These are phyloP conservation scores for Erebia ligea DNA, from an alignment of 2,888 invertebrate genomes.

Conservation along the genomic window DNA sequence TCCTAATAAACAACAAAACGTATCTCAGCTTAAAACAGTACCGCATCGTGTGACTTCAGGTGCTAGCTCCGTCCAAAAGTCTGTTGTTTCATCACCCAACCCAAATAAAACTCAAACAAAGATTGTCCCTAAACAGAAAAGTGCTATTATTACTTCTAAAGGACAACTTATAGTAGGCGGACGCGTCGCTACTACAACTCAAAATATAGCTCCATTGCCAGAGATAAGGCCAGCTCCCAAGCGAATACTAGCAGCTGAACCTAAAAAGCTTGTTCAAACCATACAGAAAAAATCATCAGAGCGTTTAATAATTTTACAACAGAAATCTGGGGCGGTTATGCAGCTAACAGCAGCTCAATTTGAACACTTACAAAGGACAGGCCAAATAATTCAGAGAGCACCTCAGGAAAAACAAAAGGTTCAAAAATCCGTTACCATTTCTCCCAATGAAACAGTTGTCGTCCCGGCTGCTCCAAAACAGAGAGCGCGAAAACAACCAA, in stretches of 20 bases:
- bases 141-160: slow-evolving; percentile 82
- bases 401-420: slow-evolving; percentile 63
- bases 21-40: slow-evolving; percentile 68
- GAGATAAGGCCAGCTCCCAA: slow-evolving; percentile 68
- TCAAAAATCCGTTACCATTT: slow-evolving; percentile 62
- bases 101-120: slow-evolving; percentile 61
- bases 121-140: slow-evolving; percentile 72
- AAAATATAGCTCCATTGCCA: slow-evolving; percentile 76
- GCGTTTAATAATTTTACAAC: slow-evolving; percentile 72
- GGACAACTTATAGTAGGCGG: slow-evolving; percentile 80
- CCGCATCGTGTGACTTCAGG: slow-evolving; percentile 64
- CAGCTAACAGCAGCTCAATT: slow-evolving; percentile 79
- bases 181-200: slow-evolving; percentile 69
- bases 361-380: slow-evolving; percentile 75
- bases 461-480: slow-evolving; percentile 56
- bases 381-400: slow-evolving; percentile 72
- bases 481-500: slow-evolving; percentile 58
- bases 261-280: slow-evolving; percentile 66
- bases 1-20: slow-evolving; percentile 76
- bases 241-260: slow-evolving; percentile 64
- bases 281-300: slow-evolving; percentile 67
- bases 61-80: slow-evolving; percentile 54
- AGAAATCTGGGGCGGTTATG: slow-evolving; percentile 77
- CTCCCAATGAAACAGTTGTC: slow-evolving; percentile 53
- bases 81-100: slow-evolving; percentile 52